phyloP scores from a whole-genome alignment of 2,888 invertebrate species.

The Geotrupes spiniger region DNA sequence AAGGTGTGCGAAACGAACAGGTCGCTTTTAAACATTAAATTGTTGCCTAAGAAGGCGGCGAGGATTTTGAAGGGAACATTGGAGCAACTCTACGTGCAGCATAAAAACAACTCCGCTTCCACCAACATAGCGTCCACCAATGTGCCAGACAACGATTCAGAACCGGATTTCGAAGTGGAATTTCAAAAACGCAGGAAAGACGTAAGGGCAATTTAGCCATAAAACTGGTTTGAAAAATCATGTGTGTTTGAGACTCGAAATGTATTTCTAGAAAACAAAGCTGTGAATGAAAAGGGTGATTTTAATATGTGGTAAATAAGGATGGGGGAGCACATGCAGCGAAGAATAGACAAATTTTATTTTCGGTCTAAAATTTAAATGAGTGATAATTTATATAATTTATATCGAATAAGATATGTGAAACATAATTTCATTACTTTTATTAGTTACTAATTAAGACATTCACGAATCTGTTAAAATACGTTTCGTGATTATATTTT shows the following conservation, averaged over 20 bases:
- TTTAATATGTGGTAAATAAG: too few species aligned
- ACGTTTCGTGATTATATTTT: slow-evolving; percentile 16
- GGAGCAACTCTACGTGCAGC: slow-evolving; percentile 68
- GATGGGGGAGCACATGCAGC: too few species aligned
- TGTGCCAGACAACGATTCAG: slow-evolving; percentile 12
- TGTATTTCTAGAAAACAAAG: too few species aligned
- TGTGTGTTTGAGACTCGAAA: too few species aligned
- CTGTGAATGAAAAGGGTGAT: too few species aligned
- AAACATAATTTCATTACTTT: too few species aligned
- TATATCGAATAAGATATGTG: too few species aligned
- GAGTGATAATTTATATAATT: too few species aligned
- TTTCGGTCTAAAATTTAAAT: too few species aligned
- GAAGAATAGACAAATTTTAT: too few species aligned
- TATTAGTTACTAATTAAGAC: not conserved
- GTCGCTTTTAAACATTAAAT: slow-evolving; percentile 68
- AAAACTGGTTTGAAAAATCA: too few species aligned
- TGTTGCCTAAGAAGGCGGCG: slow-evolving; percentile 84
- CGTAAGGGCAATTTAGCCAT: slow-evolving; percentile 57
- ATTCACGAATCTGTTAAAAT: too few species aligned
- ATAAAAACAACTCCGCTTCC: slow-evolving; percentile 46
- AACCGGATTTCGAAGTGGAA: slow-evolving; percentile 67
- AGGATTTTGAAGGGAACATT: slow-evolving; percentile 76
- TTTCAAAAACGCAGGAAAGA: slow-evolving; percentile 79
- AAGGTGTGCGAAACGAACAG: slow-evolving; percentile 85
- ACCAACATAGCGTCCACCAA: slow-evolving; percentile 17